A percentile compares a stretch with the other conserved stretches of the same genome.
These are phyloP conservation scores for Samia ricini DNA, from an alignment of 1,140 invertebrate species.

Conservation along the genomic window DNA sequence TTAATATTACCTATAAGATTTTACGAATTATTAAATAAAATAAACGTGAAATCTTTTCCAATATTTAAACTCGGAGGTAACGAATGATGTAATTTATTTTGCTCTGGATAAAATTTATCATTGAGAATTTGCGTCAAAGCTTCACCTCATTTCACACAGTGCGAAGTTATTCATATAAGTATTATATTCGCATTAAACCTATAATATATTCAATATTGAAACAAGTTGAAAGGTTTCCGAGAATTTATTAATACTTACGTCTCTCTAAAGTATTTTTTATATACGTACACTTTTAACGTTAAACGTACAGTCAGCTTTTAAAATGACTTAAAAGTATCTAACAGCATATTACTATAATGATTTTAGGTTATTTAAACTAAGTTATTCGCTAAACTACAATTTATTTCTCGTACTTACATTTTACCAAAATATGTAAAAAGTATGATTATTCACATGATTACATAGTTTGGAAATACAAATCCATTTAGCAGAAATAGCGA, in stretches of 20 bases:
- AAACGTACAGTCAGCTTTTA: too few species aligned
- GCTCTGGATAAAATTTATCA: slow-evolving; percentile 17
- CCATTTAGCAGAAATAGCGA: too few species aligned
- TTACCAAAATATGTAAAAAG: too few species aligned
- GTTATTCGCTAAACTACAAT: too few species aligned
- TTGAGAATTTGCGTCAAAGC: slow-evolving; percentile 11
- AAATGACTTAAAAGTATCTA: too few species aligned
- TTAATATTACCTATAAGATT: background rate
- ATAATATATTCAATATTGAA: slow-evolving; percentile 8
- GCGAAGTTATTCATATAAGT: background rate
- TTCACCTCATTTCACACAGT: slow-evolving; percentile 15
- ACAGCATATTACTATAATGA: too few species aligned
- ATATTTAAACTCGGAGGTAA: slow-evolving; percentile 16
- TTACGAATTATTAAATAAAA: background rate
- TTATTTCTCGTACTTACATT: too few species aligned
- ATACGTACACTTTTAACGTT: too few species aligned
- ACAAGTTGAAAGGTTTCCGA: slow-evolving; percentile 13
- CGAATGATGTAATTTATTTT: slow-evolving; percentile 24
- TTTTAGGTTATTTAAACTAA: too few species aligned
- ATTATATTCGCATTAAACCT: slow-evolving; percentile 10
- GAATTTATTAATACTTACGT: slow-evolving; percentile 12
- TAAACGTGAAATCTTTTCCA: slow-evolving; percentile 3
- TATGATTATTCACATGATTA: too few species aligned
- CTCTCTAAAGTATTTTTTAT: background rate
- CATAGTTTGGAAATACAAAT: too few species aligned